phyloP scores from a whole-genome alignment of 2,888 invertebrate species.

The Rhamnusium bicolor region DNA sequence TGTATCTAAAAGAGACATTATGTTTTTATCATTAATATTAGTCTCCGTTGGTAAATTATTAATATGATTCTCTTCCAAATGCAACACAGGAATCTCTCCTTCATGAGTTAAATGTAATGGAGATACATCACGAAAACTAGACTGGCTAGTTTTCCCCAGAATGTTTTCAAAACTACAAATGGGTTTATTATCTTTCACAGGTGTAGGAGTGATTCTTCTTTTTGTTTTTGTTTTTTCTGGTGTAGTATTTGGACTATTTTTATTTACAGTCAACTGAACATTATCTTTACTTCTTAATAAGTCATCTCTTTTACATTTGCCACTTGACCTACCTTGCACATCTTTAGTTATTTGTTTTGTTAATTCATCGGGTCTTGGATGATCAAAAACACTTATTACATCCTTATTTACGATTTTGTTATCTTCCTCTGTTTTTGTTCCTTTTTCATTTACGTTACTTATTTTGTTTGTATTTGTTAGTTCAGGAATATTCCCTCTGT shows the following conservation, averaged over 20 bases:
- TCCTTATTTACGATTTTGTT: not conserved
- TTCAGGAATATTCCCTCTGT: not conserved
- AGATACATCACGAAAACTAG: conserved; percentile 24
- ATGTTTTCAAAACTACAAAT: conserved; percentile 45
- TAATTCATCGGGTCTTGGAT: not conserved
- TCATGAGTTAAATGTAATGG: conserved; percentile 46
- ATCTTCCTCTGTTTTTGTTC: not conserved
- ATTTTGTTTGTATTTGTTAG: not conserved
- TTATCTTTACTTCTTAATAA: not conserved
- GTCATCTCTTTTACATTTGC: not conserved
- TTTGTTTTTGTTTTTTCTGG: conserved; percentile 11
- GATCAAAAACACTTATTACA: not conserved
- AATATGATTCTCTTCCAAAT: conserved; percentile 49
- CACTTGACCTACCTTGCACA: not conserved
- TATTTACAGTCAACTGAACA: not conserved
- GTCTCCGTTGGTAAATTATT: conserved; percentile 38
- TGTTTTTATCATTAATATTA: conserved; percentile 41
- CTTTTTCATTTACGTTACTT: not conserved
- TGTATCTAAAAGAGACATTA: conserved; percentile 45
- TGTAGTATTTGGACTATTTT: not conserved
- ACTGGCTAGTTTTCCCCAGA: conserved; percentile 28
- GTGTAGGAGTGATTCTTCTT: conserved; percentile 45
- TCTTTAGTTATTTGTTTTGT: too few species aligned
- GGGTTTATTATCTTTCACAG: conserved; percentile 27
- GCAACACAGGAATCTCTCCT: conserved; percentile 50